Evolutionary conservation across 1,140 invertebrate species (phyloP), one percentile per base, ranked within the genome.

Genomic region (Sycobia sp.): DNA sequence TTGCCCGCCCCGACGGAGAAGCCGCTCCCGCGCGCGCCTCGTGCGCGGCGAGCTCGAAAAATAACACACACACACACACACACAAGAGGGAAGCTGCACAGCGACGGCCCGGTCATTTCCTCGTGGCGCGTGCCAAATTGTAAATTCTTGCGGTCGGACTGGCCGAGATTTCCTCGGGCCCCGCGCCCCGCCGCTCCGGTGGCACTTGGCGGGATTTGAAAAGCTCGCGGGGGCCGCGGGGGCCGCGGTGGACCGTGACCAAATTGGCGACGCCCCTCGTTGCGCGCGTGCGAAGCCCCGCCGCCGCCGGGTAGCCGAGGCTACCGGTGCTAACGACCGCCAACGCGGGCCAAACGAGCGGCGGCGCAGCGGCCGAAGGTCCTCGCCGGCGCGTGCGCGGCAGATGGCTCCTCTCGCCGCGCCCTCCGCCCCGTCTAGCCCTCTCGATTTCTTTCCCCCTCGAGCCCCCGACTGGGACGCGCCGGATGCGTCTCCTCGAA

Each of bases 231-330:
- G n/a, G n/a, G 66, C 47, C 57, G 10, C 18, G n/a, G n/a, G 13
- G 51, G 64, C 64, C 65, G 62, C 58, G 61, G 36, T 68, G 56
- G 59, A 63, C 64, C 66, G 44, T 32, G 65, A 66, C n/a, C n/a
- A n/a, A n/a, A n/a, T n/a, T n/a, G n/a, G n/a, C n/a, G n/a, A n/a
- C n/a, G n/a, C n/a, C n/a, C n/a, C n/a, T n/a, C n/a, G n/a, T n/a
- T n/a, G n/a, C n/a, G n/a, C 61, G 55, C 47, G 41, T 34, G 1
- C 8, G 39, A 62, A 65, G 65, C 68, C 67, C 68, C 67, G 14
- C 44, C 4, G 1, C 44, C 23, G n/a, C 29, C 14, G 11, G 22
- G 38, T 10, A 22, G 25, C 27, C 23, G 20, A 18, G 47, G 55
- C 29, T 25, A 13, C 23, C 20, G 46, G 41, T 43, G 51, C 47